A percentile compares a stretch with the other conserved stretches of the same genome.
Conservation (phyloP, 2,797 vertebrate genomes). For the Anabacerthia variegaticeps region DNA sequence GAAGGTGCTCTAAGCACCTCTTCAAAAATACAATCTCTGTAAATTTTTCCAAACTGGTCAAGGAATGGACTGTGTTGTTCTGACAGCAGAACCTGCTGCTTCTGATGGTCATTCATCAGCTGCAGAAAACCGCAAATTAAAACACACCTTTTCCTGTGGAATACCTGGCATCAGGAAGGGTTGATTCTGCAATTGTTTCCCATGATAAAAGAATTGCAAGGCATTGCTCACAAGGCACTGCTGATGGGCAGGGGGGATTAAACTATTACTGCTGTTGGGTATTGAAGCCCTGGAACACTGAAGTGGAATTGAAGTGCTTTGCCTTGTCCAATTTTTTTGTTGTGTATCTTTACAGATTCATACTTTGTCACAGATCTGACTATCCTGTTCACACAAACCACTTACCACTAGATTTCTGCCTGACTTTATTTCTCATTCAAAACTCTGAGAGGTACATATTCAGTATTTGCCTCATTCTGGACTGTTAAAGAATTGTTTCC, state of each 20-base stretch:
- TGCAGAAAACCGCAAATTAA: neutral
- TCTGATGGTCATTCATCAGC: neutral
- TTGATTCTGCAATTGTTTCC: neutral
- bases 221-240: neutral
- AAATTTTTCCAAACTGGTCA: neutral
- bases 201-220: neutral
- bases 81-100: neutral
- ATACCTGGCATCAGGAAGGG: neutral
- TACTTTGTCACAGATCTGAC: neutral
- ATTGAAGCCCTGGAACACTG: neutral
- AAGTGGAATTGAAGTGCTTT: neutral
- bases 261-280: neutral
- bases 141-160: neutral
- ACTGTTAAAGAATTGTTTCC: neutral
- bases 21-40: neutral
- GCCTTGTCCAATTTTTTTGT: neutral
- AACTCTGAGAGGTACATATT: neutral
- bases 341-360: neutral
- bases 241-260: neutral
- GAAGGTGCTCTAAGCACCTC: neutral
- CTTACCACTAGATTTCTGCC: neutral
- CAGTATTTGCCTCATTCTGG: neutral
- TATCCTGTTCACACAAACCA: neutral
- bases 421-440: neutral
- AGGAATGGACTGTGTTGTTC: neutral